Conservation (phyloP, 2,113 vertebrate species). For the Theristicus caerulescens region DNA sequence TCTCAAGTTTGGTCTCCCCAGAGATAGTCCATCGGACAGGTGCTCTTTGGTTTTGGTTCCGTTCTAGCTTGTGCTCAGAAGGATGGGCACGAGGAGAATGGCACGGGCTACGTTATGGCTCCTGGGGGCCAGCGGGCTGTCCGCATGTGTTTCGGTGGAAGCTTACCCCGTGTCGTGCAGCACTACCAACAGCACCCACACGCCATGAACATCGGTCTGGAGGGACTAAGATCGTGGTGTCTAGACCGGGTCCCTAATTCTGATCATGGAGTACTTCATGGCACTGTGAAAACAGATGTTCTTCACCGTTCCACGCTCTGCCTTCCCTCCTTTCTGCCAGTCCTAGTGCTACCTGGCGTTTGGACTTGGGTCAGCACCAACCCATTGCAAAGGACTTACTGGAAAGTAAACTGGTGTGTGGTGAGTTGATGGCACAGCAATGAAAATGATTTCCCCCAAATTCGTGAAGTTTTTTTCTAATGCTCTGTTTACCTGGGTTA, state of each 20-base stretch:
- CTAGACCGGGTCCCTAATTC: not conserved
- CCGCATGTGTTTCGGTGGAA: fast-evolving
- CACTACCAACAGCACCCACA: fast-evolving
- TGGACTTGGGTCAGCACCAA: not conserved
- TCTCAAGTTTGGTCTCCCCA: fast-evolving
- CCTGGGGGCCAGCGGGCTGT: fast-evolving
- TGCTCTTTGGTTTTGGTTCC: not conserved
- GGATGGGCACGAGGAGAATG: fast-evolving
- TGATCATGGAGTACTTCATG: fast-evolving
- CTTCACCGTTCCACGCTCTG: fast-evolving
- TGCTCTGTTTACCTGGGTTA: not conserved
- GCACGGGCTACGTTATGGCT: fast-evolving
- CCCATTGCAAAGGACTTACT: not conserved
- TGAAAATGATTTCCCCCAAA: not conserved
- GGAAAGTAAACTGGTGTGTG: fast-evolving
- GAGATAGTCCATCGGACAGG: fast-evolving
- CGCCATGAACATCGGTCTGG: fast-evolving
- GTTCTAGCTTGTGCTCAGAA: not conserved
- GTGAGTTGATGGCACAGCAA: not conserved
- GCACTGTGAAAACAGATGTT: fast-evolving
- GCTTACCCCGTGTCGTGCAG: fast-evolving
- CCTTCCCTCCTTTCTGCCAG: not conserved
- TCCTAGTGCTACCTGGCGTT: fast-evolving
- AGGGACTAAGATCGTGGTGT: fast-evolving
- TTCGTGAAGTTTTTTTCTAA: not conserved